Percentiles rank a stretch among this genome's conserved stretches.
These are phyloP conservation scores for Heterodera carotae DNA, from an alignment of 1,140 invertebrate species.

Conservation along the genomic window DNA sequence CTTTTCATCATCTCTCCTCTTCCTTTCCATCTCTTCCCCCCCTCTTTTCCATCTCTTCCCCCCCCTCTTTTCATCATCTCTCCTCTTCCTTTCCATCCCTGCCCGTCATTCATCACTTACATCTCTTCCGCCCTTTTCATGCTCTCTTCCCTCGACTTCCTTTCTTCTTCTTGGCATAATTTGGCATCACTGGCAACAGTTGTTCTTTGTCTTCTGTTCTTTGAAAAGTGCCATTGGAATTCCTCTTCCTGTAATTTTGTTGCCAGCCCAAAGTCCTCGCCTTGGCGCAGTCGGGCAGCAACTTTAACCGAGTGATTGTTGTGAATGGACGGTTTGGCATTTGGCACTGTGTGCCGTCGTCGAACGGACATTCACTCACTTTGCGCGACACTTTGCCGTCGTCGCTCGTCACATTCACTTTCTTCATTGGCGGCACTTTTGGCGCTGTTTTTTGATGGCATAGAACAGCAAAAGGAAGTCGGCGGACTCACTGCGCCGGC, in stretches of 20 bases:
- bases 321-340: background rate
- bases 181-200: slow-evolving; percentile 17
- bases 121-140: background rate
- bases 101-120: background rate
- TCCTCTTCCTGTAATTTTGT: slow-evolving; percentile 26
- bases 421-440: background rate
- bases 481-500: background rate
- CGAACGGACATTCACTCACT: slow-evolving; percentile 14
- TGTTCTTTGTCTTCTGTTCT: slow-evolving; percentile 5
- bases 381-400: slow-evolving; percentile 10
- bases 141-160: slow-evolving; percentile 9
- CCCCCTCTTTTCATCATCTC: slow-evolving; percentile 9
- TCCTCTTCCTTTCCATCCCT: background rate
- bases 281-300: slow-evolving; percentile 5
- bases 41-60: background rate
- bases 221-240: slow-evolving; percentile 17
- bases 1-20: background rate
- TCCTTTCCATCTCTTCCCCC: background rate
- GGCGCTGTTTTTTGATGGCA: background rate
- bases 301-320: slow-evolving; percentile 12
- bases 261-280: slow-evolving; percentile 17
- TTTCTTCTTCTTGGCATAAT: slow-evolving; percentile 21
- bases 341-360: no score
- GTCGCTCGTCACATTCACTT: background rate
- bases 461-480: background rate